These are phyloP conservation scores for Orthosia gracilis DNA, from an alignment of 2,888 invertebrate species.

Conservation along the genomic window DNA sequence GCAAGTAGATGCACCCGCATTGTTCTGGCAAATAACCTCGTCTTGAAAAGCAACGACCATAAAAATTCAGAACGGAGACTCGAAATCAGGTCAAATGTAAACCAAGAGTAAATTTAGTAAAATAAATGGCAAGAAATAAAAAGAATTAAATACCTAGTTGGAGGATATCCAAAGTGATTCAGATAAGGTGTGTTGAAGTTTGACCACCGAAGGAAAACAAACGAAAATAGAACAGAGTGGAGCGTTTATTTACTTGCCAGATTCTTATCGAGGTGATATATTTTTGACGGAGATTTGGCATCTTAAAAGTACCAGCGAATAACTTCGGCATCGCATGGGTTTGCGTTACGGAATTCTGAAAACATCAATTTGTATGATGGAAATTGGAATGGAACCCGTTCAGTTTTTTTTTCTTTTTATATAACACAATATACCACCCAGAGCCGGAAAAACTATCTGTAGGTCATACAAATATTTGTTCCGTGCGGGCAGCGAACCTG, in stretches of 20 bases:
- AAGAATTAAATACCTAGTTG: slow-evolving; percentile 76
- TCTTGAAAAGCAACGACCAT: slow-evolving; percentile 77
- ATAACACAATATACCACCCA: too few species aligned
- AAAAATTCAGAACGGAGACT: slow-evolving; percentile 74
- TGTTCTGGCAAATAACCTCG: slow-evolving; percentile 78
- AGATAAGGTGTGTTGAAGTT: slow-evolving; percentile 66
- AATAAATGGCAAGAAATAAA: slow-evolving; percentile 73
- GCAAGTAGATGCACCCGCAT: slow-evolving; percentile 71
- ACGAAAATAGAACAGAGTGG: slow-evolving; percentile 41
- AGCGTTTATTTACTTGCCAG: slow-evolving; percentile 51
- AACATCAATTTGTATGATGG: slow-evolving; percentile 7
- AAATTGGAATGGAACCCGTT: neutral
- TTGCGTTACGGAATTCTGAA: neutral
- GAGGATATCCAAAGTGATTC: slow-evolving; percentile 71
- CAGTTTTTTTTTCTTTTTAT: too few species aligned
- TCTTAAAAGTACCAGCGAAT: slow-evolving; percentile 26
- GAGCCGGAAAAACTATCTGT: too few species aligned
- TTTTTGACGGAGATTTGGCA: slow-evolving; percentile 38
- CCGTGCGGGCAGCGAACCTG: too few species aligned
- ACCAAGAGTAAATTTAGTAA: slow-evolving; percentile 72
- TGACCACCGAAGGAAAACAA: slow-evolving; percentile 58
- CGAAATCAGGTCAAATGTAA: slow-evolving; percentile 74
- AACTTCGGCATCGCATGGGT: neutral
- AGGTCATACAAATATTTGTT: too few species aligned
- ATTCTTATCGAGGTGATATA: slow-evolving; percentile 53